Percentiles rank a stretch among this genome's conserved stretches.
phyloP scores from a whole-genome alignment of 2,888 invertebrate species.

The Mesochorus sp. region DNA sequence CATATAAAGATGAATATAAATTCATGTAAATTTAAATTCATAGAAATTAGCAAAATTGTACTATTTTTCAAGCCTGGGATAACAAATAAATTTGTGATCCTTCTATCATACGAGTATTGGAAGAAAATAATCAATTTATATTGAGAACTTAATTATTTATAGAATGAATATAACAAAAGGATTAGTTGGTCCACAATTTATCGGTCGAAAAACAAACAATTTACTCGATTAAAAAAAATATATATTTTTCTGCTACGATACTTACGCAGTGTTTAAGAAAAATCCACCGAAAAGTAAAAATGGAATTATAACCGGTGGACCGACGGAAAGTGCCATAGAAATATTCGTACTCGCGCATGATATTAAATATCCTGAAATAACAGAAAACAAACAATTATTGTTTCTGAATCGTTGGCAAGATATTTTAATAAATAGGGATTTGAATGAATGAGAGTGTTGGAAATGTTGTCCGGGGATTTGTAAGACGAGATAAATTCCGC shows the following conservation, averaged over 20 bases:
- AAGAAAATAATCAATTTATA: no score
- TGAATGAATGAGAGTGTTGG: background rate
- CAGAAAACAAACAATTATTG: background rate
- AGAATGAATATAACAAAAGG: no score
- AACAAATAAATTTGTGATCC: no score
- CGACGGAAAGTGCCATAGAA: constrained; percentile 94
- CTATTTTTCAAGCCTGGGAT: no score
- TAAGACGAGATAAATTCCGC: constrained; percentile 26
- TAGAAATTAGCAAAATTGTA: no score
- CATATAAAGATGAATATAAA: background rate
- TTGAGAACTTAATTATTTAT: no score
- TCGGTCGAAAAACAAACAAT: no score
- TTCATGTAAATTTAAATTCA: no score
- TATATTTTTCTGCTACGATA: constrained; percentile 53
- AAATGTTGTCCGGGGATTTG: constrained; percentile 15
- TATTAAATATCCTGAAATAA: constrained; percentile 91
- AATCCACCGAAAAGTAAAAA: constrained; percentile 97
- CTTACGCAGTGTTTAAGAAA: constrained; percentile 94
- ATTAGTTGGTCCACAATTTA: no score
- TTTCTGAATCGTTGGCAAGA: background rate
- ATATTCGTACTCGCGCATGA: constrained; percentile 93
- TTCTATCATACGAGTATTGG: no score
- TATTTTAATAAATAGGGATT: background rate
- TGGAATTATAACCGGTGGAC: constrained; percentile 96
- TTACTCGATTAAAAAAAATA: no score